Conservation (phyloP, 2,113 vertebrate genomes). For the Boleophthalmus pectinirostris region DNA sequence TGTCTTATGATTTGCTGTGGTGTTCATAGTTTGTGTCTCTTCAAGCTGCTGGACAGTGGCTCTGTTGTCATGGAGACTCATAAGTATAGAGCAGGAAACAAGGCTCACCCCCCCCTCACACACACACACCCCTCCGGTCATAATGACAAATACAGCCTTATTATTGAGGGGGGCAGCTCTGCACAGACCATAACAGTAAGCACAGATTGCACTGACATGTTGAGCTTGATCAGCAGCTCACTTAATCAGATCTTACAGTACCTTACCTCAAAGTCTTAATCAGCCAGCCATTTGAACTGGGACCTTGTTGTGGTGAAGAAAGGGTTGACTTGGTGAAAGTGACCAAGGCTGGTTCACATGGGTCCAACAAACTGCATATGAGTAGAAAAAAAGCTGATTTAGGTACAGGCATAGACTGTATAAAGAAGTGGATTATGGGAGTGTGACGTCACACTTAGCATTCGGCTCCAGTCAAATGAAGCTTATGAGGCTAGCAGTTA, state of each 20-base stretch:
- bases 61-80: slow-evolving; percentile 72
- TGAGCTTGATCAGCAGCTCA: slow-evolving; percentile 11
- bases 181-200: slow-evolving; percentile 37
- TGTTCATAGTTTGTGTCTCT: slow-evolving; percentile 44
- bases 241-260: neutral
- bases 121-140: slow-evolving; percentile 31
- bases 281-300: too few species aligned
- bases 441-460: too few species aligned
- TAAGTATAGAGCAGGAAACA: slow-evolving; percentile 60
- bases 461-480: too few species aligned
- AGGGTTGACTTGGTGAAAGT: too few species aligned
- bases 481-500: too few species aligned
- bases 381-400: too few species aligned
- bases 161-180: slow-evolving; percentile 41
- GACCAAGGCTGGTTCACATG: too few species aligned
- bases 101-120: neutral
- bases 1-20: neutral
- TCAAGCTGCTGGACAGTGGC: slow-evolving; percentile 48
- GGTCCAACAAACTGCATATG: too few species aligned
- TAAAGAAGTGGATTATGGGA: too few species aligned
- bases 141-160: slow-evolving; percentile 50
- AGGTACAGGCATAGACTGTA: too few species aligned
- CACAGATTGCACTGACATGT: slow-evolving; percentile 35
- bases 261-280: neutral
- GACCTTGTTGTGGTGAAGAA: too few species aligned